phyloP scores from a whole-genome alignment of 2,113 vertebrate species.

The Melanocharis versteri region DNA sequence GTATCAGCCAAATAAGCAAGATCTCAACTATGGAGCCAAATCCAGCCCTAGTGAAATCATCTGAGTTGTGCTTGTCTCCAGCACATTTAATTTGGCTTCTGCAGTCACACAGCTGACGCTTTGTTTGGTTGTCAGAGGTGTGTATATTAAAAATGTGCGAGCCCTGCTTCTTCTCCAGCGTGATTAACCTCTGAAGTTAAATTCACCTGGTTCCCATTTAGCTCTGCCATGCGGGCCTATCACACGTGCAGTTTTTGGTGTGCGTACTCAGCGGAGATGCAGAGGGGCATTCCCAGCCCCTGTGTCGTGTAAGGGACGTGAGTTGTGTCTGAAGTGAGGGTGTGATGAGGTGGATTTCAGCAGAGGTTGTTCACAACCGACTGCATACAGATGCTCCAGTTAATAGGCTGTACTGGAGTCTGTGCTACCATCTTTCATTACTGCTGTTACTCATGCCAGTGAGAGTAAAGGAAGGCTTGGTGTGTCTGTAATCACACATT shows the following conservation, averaged over 20 bases:
- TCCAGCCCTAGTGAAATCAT: constrained; percentile 24
- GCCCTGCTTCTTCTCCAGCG: neutral
- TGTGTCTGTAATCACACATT: constrained; percentile 21
- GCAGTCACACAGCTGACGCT: neutral
- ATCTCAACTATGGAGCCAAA: neutral
- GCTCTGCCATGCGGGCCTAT: neutral
- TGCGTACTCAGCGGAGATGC: neutral
- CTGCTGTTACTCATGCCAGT: constrained; percentile 31
- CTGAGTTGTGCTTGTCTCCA: neutral
- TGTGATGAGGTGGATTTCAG: neutral
- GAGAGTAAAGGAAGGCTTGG: constrained; percentile 28
- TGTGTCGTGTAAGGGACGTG: neutral
- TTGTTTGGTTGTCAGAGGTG: constrained; percentile 31
- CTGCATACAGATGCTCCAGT: neutral
- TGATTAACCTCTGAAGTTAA: constrained; percentile 41
- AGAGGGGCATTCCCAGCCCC: neutral
- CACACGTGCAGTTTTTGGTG: neutral
- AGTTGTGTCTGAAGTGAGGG: neutral
- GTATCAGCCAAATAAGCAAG: constrained; percentile 25
- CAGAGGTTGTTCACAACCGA: neutral
- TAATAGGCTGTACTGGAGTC: neutral
- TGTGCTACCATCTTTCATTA: constrained; percentile 50
- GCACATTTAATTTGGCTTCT: constrained; percentile 33
- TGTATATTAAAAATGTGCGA: constrained; percentile 11
- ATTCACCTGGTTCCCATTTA: constrained; percentile 3